Evolutionary conservation across 92 coral and sea anemone species (phyloP).

Genomic region (Micromussa lordhowensis): DNA sequence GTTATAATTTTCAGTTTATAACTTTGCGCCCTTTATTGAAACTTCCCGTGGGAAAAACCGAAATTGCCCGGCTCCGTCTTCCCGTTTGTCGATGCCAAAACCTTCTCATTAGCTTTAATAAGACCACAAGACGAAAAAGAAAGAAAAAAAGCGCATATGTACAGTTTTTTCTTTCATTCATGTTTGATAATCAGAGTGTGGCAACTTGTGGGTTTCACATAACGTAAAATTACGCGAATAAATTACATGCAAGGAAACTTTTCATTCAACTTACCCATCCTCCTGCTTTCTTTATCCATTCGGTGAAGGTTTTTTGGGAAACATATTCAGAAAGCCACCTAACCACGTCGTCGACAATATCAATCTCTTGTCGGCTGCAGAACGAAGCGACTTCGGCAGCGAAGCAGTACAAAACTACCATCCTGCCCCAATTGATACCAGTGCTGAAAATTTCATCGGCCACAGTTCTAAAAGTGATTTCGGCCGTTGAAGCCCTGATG

Average conservation of each 20-base stretch:
- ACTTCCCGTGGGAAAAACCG: slow-evolving; percentile 50
- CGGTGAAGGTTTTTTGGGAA: slow-evolving; percentile 52
- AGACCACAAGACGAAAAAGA: not conserved
- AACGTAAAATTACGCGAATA: slow-evolving; percentile 38
- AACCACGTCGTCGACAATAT: slow-evolving; percentile 63
- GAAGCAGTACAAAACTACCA: slow-evolving; percentile 85
- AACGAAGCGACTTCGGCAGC: slow-evolving; percentile 83
- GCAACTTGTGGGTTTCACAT: slow-evolving; percentile 3
- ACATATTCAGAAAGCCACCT: slow-evolving; percentile 85
- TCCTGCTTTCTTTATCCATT: slow-evolving; percentile 87
- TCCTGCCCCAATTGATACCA: slow-evolving; percentile 95
- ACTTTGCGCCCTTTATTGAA: slow-evolving; percentile 19
- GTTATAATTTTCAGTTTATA: not conserved
- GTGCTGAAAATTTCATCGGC: slow-evolving; percentile 85
- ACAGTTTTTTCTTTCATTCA: not conserved
- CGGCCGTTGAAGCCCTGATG: slow-evolving; percentile 59
- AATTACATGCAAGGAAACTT: not conserved
- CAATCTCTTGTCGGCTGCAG: slow-evolving; percentile 64
- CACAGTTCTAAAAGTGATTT: slow-evolving; percentile 60
- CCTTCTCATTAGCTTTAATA: slow-evolving; percentile 10
- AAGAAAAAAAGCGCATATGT: not conserved
- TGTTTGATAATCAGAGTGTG: not conserved
- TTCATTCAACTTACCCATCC: slow-evolving; percentile 98
- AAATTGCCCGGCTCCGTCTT: not conserved
- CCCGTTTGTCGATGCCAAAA: slow-evolving; percentile 4